Conservation (phyloP, 2,888 invertebrate genomes). For the Orthosia incerta region DNA sequence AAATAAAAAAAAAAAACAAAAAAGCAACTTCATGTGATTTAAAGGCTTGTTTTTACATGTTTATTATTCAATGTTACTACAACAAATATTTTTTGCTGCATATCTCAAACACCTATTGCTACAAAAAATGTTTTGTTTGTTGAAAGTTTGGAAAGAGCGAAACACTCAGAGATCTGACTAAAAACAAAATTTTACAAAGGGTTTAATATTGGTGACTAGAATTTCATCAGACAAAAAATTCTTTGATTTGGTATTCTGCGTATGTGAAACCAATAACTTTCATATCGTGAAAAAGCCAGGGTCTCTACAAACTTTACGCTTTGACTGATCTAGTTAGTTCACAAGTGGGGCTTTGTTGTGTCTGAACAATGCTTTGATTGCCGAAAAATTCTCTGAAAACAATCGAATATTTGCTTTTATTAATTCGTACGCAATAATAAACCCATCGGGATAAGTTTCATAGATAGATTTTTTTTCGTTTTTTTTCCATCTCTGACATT, state of each 20-base stretch:
- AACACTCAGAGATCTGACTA: neutral
- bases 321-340: constrained; percentile 22
- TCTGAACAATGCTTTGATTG: constrained; percentile 52
- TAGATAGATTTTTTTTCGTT: neutral
- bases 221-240: constrained; percentile 4
- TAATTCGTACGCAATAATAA: constrained; percentile 10
- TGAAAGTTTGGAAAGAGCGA: neutral
- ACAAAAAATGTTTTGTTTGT: neutral
- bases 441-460: neutral
- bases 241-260: neutral
- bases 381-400: constrained; percentile 28
- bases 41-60: neutral
- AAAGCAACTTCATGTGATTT: neutral
- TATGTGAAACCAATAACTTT: constrained; percentile 38
- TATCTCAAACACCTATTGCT: neutral
- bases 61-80: neutral
- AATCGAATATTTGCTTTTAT: constrained; percentile 38
- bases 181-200: neutral
- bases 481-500: neutral
- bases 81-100: neutral
- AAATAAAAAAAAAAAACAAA: too few relatives aligned
- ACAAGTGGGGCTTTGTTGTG: constrained; percentile 33
- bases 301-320: constrained; percentile 20
- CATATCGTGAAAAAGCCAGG: constrained; percentile 12
- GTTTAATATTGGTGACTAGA: neutral